phyloP scores from a whole-genome alignment of 2,888 invertebrate genomes.

The Cosmorhoe ocellata region DNA sequence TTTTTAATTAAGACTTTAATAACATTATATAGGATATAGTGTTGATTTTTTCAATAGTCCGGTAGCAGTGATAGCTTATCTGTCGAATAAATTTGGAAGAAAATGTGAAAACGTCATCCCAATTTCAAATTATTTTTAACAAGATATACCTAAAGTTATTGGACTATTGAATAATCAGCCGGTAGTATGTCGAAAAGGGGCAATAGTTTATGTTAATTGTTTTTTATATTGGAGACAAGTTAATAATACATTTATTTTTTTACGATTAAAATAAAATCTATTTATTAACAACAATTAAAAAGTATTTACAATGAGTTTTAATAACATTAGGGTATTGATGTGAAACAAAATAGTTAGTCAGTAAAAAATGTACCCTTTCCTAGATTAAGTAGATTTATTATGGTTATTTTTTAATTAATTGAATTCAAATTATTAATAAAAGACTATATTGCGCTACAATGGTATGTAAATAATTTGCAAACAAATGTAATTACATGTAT shows the following conservation, averaged over 20 bases:
- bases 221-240: constrained; percentile 14
- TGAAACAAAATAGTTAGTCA: too few relatives aligned
- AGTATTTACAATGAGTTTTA: constrained; percentile 10
- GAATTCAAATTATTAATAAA: neutral
- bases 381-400: constrained; percentile 8
- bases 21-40: neutral
- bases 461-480: constrained; percentile 5
- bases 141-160: neutral
- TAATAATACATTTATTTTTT: constrained; percentile 16
- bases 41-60: neutral
- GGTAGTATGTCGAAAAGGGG: constrained; percentile 12
- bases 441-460: neutral
- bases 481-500: neutral
- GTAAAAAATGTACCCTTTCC: constrained; percentile 1
- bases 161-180: too few relatives aligned
- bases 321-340: neutral
- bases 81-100: too few relatives aligned
- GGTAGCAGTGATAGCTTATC: too few relatives aligned
- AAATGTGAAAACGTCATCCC: too few relatives aligned
- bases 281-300: constrained; percentile 3
- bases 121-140: too few relatives aligned
- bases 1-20: too few relatives aligned
- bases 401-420: neutral
- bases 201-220: constrained; percentile 15
- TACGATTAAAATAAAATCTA: neutral